Evolutionary conservation across 2,113 vertebrate genomes (phyloP).

Genomic region (Rhinoptilus africanus): DNA sequence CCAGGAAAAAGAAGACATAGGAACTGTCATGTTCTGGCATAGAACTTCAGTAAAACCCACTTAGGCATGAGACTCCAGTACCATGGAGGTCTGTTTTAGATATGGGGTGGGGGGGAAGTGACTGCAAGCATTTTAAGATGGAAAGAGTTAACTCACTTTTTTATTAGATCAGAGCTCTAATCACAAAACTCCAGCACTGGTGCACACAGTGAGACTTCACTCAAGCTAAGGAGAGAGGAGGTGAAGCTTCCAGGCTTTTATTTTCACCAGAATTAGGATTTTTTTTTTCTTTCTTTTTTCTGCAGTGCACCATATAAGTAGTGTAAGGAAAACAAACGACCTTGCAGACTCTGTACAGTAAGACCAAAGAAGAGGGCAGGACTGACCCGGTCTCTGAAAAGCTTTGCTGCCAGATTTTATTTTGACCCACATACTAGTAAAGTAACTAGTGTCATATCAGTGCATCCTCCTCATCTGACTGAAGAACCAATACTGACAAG

Average conservation of each 20-base stretch:
- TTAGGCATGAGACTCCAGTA: background rate
- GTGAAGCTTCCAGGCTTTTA: background rate
- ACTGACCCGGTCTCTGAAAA: background rate
- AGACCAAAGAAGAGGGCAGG: background rate
- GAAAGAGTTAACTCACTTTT: conserved; percentile 29
- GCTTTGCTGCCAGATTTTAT: conserved; percentile 47
- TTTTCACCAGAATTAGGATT: background rate
- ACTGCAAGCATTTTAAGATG: background rate
- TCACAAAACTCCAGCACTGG: background rate
- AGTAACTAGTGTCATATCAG: conserved; percentile 44
- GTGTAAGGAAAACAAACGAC: background rate
- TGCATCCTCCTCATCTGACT: conserved; percentile 28
- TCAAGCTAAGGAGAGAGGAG: background rate
- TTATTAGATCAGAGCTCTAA: background rate
- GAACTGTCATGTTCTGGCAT: background rate
- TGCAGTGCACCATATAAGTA: background rate
- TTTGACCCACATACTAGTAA: conserved; percentile 28
- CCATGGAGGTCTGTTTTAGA: conserved; percentile 13
- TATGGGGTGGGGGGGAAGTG: background rate
- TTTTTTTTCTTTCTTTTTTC: background rate
- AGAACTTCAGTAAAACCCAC: conserved; percentile 8
- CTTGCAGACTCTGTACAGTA: background rate
- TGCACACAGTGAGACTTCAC: background rate
- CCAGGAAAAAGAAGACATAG: background rate
- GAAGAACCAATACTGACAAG: conserved; percentile 52